phyloP scores from a whole-genome alignment of 2,113 vertebrate species.

The Urocynchramus pylzowi region DNA sequence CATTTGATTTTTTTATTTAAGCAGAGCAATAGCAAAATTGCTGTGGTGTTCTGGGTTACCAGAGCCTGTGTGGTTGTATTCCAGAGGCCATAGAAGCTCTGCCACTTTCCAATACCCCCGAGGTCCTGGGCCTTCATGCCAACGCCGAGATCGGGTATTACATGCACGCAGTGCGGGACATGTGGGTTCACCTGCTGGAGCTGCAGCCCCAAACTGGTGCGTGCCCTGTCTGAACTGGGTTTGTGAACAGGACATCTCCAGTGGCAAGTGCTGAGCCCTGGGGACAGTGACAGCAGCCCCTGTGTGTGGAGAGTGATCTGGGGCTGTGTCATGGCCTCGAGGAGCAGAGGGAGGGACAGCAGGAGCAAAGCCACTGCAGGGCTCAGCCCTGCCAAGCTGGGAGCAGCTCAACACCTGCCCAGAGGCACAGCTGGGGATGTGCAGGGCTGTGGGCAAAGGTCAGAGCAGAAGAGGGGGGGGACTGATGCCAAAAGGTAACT shows the following conservation, averaged over 20 bases:
- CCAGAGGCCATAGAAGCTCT: constrained; percentile 87
- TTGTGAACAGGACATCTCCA: rapidly evolving
- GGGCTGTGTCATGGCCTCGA: rapidly evolving
- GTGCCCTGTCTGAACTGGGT: rapidly evolving
- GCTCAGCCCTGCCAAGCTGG: not conserved
- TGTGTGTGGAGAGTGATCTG: rapidly evolving
- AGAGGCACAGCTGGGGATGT: not conserved
- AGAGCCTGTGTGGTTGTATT: not conserved
- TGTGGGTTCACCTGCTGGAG: constrained; percentile 88
- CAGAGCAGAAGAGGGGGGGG: not conserved
- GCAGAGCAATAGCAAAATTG: not conserved
- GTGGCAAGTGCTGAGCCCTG: rapidly evolving
- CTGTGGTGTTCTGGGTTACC: not conserved
- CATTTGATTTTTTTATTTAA: not conserved
- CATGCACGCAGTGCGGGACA: constrained; percentile 82
- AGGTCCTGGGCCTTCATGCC: constrained; percentile 89
- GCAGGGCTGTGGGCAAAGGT: not conserved
- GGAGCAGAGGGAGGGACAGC: not conserved
- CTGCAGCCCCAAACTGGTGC: constrained; percentile 92
- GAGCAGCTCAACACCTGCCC: not conserved
- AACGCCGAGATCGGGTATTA: constrained; percentile 95
- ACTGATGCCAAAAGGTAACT: not conserved
- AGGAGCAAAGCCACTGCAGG: not conserved
- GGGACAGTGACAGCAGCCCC: not conserved
- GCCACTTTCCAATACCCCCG: constrained; percentile 84